These are phyloP conservation scores for Phyllotreta cruciferae DNA, from an alignment of 2,888 invertebrate genomes.

Conservation along the genomic window DNA sequence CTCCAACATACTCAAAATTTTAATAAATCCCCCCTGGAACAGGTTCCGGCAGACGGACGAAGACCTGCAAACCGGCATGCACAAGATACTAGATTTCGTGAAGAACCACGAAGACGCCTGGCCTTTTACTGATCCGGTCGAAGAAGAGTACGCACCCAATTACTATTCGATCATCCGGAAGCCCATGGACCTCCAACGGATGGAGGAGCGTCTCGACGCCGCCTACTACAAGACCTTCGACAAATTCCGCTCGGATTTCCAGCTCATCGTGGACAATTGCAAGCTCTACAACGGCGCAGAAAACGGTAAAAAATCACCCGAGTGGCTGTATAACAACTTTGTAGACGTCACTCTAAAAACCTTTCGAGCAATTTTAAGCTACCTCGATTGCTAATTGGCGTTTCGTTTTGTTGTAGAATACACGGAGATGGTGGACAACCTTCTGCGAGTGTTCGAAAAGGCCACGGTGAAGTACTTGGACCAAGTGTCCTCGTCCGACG, in stretches of 20 bases:
- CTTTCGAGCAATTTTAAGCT: too few species aligned
- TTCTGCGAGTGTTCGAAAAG: conserved; percentile 81
- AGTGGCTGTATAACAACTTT: too few species aligned
- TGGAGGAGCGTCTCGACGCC: conserved; percentile 85
- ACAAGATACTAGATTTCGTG: conserved; percentile 87
- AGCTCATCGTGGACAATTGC: conserved; percentile 92
- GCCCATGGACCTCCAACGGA: conserved; percentile 88
- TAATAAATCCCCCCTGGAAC: not conserved
- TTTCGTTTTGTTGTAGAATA: conserved; percentile 76
- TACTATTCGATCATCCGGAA: conserved; percentile 76
- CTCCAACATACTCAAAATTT: not conserved
- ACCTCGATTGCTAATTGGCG: too few species aligned
- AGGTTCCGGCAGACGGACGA: conserved; percentile 82
- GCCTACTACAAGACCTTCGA: conserved; percentile 80
- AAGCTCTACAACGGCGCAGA: conserved; percentile 90
- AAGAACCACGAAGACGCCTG: conserved; percentile 91
- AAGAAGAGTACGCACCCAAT: conserved; percentile 91
- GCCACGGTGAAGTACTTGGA: conserved; percentile 85
- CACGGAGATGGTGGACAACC: conserved; percentile 85
- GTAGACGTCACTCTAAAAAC: too few species aligned
- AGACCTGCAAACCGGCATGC: conserved; percentile 88
- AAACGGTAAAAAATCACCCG: conserved; percentile 76
- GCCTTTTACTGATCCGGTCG: conserved; percentile 93
- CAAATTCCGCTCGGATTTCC: conserved; percentile 88
- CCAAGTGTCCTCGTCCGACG: conserved; percentile 80